These are phyloP conservation scores for Martes martes DNA, from an alignment of 2,113 vertebrate genomes.

Conservation along the genomic window DNA sequence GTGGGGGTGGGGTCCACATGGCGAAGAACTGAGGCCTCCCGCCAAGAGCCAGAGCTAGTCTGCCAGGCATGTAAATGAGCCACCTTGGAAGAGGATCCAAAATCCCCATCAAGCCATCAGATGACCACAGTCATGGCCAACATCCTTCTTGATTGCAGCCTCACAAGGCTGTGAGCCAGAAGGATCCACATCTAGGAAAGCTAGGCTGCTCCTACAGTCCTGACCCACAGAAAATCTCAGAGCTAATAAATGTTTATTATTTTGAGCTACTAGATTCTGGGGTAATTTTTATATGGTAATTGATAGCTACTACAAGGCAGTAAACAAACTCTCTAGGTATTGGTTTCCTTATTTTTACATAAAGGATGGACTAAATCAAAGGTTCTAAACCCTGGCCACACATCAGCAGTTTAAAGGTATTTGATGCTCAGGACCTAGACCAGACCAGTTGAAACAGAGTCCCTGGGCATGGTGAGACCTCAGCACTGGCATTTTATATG, in stretches of 20 bases:
- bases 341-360: conserved; percentile 10
- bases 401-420: neutral
- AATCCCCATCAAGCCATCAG: neutral
- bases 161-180: neutral
- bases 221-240: neutral
- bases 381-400: neutral
- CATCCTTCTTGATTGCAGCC: neutral
- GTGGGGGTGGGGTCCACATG: neutral
- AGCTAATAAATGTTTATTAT: neutral
- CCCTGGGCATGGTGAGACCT: neutral
- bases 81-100: neutral
- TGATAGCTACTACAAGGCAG: neutral
- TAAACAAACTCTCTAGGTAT: neutral
- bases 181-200: no score
- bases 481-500: neutral
- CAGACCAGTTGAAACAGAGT: neutral
- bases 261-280: neutral
- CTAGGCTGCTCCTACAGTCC: neutral
- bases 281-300: neutral
- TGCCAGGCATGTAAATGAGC: neutral
- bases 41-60: neutral
- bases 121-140: neutral
- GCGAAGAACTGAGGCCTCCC: neutral
- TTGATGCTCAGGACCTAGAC: neutral
- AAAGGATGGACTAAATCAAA: neutral